These are phyloP conservation scores for Irena cyanogastra DNA, from an alignment of 2,113 vertebrate species.

Conservation along the genomic window DNA sequence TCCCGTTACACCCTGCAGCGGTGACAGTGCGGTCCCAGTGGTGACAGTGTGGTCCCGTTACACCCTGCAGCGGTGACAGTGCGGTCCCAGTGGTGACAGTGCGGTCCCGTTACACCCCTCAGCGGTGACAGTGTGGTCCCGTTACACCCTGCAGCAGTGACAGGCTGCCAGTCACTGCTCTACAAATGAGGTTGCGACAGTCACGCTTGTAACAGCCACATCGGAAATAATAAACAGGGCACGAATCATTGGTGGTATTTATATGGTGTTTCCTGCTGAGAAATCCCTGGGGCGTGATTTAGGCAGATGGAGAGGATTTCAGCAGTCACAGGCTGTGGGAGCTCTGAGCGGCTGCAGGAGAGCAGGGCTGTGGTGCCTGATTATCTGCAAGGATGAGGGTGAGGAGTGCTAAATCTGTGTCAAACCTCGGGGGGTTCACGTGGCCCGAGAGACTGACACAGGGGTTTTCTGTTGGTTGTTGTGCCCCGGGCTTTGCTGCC, in stretches of 20 bases:
- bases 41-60: no score
- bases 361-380: neutral
- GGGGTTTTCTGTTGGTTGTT: neutral
- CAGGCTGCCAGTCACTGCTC: slow-evolving; percentile 62
- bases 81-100: no score
- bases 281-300: neutral
- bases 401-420: neutral
- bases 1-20: no score
- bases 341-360: neutral
- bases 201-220: slow-evolving; percentile 50
- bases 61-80: no score
- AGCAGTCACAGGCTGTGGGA: neutral
- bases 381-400: neutral
- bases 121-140: no score
- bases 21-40: no score
- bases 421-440: neutral
- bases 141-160: slow-evolving; percentile 50
- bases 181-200: slow-evolving; percentile 48
- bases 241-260: slow-evolving; percentile 7
- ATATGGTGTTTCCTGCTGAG: neutral
- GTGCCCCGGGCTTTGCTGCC: neutral
- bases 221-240: slow-evolving; percentile 49
- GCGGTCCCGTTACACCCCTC: no score
- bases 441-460: neutral
- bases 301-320: neutral